Evolutionary conservation across 2,113 vertebrate genomes (phyloP).

Genomic region (Bos javanicus): DNA sequence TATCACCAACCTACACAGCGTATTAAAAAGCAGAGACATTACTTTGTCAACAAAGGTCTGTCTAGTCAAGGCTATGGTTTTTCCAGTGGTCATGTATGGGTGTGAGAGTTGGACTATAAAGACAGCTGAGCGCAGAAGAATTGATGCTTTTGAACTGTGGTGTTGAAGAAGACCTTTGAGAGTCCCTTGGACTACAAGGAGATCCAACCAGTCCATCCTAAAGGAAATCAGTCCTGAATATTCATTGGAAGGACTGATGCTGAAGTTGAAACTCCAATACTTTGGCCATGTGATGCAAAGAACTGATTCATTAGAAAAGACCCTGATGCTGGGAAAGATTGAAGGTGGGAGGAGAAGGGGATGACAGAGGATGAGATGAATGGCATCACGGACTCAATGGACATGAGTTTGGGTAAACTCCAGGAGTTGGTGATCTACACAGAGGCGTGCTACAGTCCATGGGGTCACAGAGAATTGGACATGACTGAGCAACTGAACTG

Average conservation of each 20-base stretch:
- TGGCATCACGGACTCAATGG: background rate
- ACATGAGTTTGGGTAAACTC: background rate
- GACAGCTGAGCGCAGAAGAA: background rate
- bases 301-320: background rate
- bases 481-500: background rate
- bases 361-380: background rate
- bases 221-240: background rate
- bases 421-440: background rate
- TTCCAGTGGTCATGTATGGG: background rate
- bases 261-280: background rate
- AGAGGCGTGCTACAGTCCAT: background rate
- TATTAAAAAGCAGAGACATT: background rate
- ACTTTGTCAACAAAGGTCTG: background rate
- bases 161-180: background rate
- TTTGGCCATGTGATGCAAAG: background rate
- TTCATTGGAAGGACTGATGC: background rate
- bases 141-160: background rate
- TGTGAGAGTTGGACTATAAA: background rate
- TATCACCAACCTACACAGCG: background rate
- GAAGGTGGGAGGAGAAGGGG: background rate
- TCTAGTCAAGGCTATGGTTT: background rate
- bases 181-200: background rate
- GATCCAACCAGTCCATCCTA: background rate
- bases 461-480: background rate
- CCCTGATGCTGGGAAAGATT: background rate